Base-by-base conservation (phyloP, 1,140 invertebrate genomes). In the Orussus abietinus region DNA sequence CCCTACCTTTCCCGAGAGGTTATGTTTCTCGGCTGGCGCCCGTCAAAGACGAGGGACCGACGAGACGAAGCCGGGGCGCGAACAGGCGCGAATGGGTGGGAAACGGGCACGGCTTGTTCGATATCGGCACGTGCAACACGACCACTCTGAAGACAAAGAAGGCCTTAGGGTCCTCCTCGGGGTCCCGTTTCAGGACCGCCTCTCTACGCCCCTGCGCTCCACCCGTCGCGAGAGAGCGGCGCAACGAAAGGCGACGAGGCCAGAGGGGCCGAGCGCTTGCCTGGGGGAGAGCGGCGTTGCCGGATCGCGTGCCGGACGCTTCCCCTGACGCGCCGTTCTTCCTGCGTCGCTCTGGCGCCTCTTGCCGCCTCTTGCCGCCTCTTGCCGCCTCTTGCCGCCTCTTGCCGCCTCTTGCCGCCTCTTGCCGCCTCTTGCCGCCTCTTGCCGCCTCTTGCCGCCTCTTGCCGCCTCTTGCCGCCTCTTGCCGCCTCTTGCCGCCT, bases 151-250 rank as follows among this genome's bases (percentile, higher is more conserved):
- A 45, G 42, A 59, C 51, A 57, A 58, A 55, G 53, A 58, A 52
- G 55, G 46, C 39, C 20, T 43, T 34, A 42, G 45, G 40, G 47
- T 45, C 49, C 49, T 46, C 56, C 59, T 59, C 47, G 60, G 58
- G 56, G 54, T 61, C 56, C 58, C 56, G 36, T 37, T 30, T 18
- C 34, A 49, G 53, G 35, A 55, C 51, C 62, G 62, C 62, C 62
- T 63, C 60, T 38, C 53, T 64, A 64, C 62, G 60, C 58, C 62
- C 62, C 60, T 64, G 62, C 45, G 54, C 56, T 56, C 57, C 54
- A 56, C 53, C 60, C 53, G 56, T 41, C 30, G 38, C 26, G 20
- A 9, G 12, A 20, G 36, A 38, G 31, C 4, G n/a, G n/a, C n/a
- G 10, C 6, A 33, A 21, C 22, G 13, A 3, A 19, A 10, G 19